Evolutionary conservation across 2,113 vertebrate genomes (phyloP).

Genomic region (Noctilio leporinus): DNA sequence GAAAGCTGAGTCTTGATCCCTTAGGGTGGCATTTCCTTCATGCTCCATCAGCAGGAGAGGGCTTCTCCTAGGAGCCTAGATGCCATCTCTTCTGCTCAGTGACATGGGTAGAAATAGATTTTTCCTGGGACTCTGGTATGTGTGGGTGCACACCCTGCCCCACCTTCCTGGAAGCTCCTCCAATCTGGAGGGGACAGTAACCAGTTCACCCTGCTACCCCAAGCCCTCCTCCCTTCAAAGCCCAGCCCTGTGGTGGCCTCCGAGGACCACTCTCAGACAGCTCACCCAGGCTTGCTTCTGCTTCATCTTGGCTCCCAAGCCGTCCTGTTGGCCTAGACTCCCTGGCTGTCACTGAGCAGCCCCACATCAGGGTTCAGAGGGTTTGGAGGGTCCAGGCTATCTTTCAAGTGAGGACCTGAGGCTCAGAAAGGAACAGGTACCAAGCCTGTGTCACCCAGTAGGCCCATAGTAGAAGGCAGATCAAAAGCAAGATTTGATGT

Average conservation of each 20-base stretch:
- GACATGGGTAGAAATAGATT: not conserved
- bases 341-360: not conserved
- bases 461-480: not conserved
- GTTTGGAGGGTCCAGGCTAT: not conserved
- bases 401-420: not conserved
- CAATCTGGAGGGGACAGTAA: not conserved
- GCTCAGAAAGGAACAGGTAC: not conserved
- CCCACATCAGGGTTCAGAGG: not conserved
- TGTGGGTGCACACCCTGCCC: not conserved
- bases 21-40: rapidly evolving
- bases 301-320: not conserved
- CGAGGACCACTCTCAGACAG: not conserved
- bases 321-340: not conserved
- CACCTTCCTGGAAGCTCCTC: not conserved
- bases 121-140: not conserved
- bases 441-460: not conserved
- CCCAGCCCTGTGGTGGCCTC: not conserved
- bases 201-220: not conserved
- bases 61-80: not conserved
- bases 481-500: not conserved
- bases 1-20: not conserved
- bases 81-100: not conserved
- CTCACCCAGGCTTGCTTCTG: not conserved
- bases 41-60: not conserved
- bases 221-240: not conserved